Evolutionary conservation across 1,140 invertebrate genomes (phyloP), one percentile per base, ranked within the genome.

Genomic region (Ceratina japonica): DNA sequence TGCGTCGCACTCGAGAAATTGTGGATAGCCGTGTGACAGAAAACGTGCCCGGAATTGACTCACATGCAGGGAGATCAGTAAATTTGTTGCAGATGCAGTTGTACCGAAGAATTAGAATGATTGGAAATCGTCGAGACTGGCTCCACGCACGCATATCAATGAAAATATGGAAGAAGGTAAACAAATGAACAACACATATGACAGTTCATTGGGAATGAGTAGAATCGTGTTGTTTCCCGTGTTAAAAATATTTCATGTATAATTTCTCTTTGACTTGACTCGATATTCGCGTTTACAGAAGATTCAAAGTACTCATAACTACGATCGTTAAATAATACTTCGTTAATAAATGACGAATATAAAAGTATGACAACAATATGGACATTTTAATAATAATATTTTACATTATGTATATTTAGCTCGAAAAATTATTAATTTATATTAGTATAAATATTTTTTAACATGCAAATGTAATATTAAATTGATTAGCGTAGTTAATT

Each of bases 151-250:
- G 54, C 31, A 22, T 49, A 51, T 80, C 82, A 80, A 74, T 49
- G 72, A 62, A 31, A 49, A 61, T 54, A 68, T n/a, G 27, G 12
- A 52, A 80, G 27, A 37, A 44, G 16, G 59, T 80, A 76, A 84
- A 84, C 83, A 84, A 84, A 84, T 76, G 83, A 82, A 51, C 37
- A 54, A 7, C 66, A 58, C n/a, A n/a, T n/a, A 58, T 73, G 73
- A 84, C 77, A 63, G 61, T 27, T 75, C 31, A 15, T 3, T 49
- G 13, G 27, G 2, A n/a, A 12, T 66, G 31, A 54, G 66, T 31
- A 70, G 72, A 79, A 59, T 84, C 64, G 75, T 69, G 24, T 74
- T 27, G 61, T 20, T 75, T 10, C 44, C n/a, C 66, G 16, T 10
- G 18, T 20, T 27, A 61, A 27, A 27, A 31, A 24, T 31, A 70